Evolutionary conservation across 2,113 vertebrate species (phyloP).

Genomic region (Dolichallabes microphthalmus): DNA sequence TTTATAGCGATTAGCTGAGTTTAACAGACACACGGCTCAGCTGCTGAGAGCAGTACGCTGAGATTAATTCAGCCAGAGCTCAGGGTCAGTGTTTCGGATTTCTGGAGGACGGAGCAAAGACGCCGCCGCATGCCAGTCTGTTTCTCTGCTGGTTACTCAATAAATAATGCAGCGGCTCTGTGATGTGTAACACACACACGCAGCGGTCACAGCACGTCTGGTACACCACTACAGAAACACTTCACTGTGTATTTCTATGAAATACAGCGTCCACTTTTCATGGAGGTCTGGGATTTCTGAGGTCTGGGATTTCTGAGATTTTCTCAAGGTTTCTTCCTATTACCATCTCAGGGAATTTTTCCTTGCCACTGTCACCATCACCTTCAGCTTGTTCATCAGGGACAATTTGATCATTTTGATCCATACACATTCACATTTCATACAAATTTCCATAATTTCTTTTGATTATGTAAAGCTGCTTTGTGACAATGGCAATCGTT

Average conservation of each 20-base stretch:
- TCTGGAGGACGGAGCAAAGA: conserved; percentile 9
- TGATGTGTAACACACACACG: background rate
- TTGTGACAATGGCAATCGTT: too few relatives aligned
- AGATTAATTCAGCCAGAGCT: background rate
- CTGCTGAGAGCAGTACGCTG: background rate
- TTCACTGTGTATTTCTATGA: background rate
- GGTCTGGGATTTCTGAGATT: background rate
- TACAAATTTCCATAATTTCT: too few relatives aligned
- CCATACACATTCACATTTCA: too few relatives aligned
- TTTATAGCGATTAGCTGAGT: conserved; percentile 55
- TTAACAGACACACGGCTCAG: conserved; percentile 35
- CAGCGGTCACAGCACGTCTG: background rate
- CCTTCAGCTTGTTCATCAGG: too few relatives aligned
- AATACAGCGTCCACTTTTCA: background rate
- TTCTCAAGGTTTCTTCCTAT: too few relatives aligned
- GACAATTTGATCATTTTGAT: too few relatives aligned
- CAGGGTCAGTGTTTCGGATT: conserved; percentile 10
- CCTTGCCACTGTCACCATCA: too few relatives aligned
- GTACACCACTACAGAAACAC: background rate
- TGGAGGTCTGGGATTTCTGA: background rate
- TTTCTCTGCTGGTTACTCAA: background rate
- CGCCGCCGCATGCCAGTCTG: conserved; percentile 24
- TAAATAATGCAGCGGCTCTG: conserved; percentile 31
- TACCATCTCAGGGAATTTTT: too few relatives aligned
- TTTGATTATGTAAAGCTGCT: too few relatives aligned